phyloP scores from a whole-genome alignment of 2,797 vertebrate species.

The Cheirogaleus major region DNA sequence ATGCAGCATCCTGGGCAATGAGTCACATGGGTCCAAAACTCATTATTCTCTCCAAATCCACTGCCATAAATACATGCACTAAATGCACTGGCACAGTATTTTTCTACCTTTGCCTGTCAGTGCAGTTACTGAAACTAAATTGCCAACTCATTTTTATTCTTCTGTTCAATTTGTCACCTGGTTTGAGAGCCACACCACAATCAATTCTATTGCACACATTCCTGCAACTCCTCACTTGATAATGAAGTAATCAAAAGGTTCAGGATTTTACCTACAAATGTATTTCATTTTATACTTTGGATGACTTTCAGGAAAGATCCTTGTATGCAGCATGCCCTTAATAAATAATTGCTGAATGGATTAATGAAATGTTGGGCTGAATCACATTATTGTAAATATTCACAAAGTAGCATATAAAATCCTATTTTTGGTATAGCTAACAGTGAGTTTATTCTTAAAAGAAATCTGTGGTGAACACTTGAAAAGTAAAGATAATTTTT shows the following conservation, averaged over 20 bases:
- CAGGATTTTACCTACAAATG: neutral
- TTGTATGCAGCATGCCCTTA: neutral
- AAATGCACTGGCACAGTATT: neutral
- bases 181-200: neutral
- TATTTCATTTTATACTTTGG: constrained; percentile 6
- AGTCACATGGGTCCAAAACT: neutral
- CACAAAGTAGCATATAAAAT: neutral
- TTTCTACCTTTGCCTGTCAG: neutral
- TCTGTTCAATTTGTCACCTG: neutral
- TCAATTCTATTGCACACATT: neutral
- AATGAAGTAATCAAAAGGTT: constrained; percentile 26
- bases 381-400: neutral
- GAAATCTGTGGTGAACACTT: neutral
- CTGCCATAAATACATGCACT: neutral
- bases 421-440: neutral
- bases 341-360: neutral
- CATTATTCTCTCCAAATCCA: neutral
- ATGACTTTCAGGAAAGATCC: neutral
- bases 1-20: neutral
- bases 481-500: neutral
- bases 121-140: neutral
- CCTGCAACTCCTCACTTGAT: neutral
- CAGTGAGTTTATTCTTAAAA: neutral
- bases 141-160: neutral
- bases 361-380: neutral